Evolutionary conservation across 1,140 invertebrate species (phyloP), one percentile per base, ranked within the genome.

Genomic region (Lucilia sericata): DNA sequence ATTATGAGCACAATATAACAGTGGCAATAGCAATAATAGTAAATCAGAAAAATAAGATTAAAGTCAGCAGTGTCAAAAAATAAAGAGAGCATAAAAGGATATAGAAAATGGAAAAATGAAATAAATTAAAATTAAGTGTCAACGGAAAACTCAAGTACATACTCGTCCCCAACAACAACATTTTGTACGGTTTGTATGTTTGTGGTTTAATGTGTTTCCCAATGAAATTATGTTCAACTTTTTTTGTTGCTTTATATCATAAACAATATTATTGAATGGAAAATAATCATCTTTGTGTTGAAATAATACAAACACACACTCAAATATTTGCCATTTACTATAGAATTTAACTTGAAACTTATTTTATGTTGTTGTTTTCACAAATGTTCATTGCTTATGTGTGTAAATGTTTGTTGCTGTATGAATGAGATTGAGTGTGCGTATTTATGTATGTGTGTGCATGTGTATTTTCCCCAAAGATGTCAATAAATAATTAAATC

Each of bases 401-500:
- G 51, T 60, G 13, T 60, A 60, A 42, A 8, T 60, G 13, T n/a
- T n/a, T n/a, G n/a, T n/a, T n/a, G n/a, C n/a, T n/a, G n/a, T 60
- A 3, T 30, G 25, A 30, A 30, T 30, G 25, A 30, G 25, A 30
- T 30, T 30, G 65, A 19, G 21, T 25, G 19, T 21, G n/a, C 19
- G 42, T n/a, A n/a, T n/a, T n/a, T n/a, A n/a, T 21, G 65, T 70
- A 9, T 70, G 19, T 21, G 25, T 30, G 25, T 30, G 3, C 25
- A 30, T 30, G 1, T 70, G 17, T 70, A 70, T 19, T 21, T 70
- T 70, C 65, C 19, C 65, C 19, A 70, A 21, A 70, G n/a, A 70
- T 19, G 65, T 70, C 65, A 70, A 21, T 70, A 70, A 25, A 70
- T 70, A 70, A 70, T 70, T 70, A 70, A 70, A 70, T 70, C 65